Percentiles rank a stretch among this genome's conserved stretches.
Conservation (phyloP, 2,888 invertebrate species). For the Epistrophe eligans region DNA sequence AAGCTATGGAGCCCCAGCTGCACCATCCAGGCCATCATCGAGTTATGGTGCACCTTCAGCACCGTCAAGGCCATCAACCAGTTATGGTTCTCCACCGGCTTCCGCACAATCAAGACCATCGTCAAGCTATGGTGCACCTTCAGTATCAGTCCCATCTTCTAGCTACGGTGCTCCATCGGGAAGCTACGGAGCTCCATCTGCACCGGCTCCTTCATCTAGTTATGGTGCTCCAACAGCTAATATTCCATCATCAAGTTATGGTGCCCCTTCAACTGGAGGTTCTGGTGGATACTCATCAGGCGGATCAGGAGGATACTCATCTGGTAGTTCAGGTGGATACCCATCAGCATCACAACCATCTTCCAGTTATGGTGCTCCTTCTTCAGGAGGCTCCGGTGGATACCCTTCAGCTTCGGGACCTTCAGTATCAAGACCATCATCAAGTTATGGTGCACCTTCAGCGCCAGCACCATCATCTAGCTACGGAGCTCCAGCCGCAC, state of each 20-base stretch:
- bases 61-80: conserved; percentile 76
- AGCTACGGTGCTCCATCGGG: conserved; percentile 82
- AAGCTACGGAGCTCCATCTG: conserved; percentile 82
- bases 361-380: conserved; percentile 81
- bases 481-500: conserved; percentile 30
- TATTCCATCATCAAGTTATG: conserved; percentile 41
- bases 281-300: conserved; percentile 79
- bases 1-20: conserved; percentile 35
- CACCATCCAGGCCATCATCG: conserved; percentile 78
- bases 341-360: conserved; percentile 79
- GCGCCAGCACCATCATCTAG: conserved; percentile 79
- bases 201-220: conserved; percentile 77
- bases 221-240: conserved; percentile 82
- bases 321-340: conserved; percentile 18
- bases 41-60: conserved; percentile 80
- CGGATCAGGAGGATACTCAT: conserved; percentile 84
- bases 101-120: conserved; percentile 76
- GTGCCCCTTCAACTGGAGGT: conserved; percentile 77
- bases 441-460: conserved; percentile 84
- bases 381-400: conserved; percentile 79
- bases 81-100: conserved; percentile 78
- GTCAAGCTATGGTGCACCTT: conserved; percentile 77
- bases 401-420: conserved; percentile 75
- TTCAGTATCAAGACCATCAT: conserved; percentile 82
- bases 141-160: conserved; percentile 77